These are phyloP conservation scores for Teleiodes luculella DNA, from an alignment of 2,888 invertebrate genomes.

Conservation along the genomic window DNA sequence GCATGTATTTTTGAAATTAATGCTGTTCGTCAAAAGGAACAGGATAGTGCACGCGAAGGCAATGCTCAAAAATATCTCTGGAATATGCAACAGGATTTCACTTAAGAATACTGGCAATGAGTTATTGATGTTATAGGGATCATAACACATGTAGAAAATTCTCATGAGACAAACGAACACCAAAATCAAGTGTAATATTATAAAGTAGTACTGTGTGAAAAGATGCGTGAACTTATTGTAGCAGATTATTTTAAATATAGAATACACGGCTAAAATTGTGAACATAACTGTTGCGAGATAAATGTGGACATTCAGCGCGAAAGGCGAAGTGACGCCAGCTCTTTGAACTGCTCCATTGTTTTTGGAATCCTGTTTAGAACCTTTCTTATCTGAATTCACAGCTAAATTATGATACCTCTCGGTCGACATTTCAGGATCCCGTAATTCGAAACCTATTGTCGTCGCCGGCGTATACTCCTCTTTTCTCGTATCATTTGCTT, in stretches of 20 bases:
- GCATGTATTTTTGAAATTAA: slow-evolving; percentile 84
- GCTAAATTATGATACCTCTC: slow-evolving; percentile 79
- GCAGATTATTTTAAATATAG: slow-evolving; percentile 90
- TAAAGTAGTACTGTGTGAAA: slow-evolving; percentile 91
- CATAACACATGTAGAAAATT: slow-evolving; percentile 92
- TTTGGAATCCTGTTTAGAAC: slow-evolving; percentile 62
- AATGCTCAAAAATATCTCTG: slow-evolving; percentile 92
- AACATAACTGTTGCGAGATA: slow-evolving; percentile 92
- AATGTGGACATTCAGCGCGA: slow-evolving; percentile 95
- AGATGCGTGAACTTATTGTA: slow-evolving; percentile 92
- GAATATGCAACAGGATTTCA: slow-evolving; percentile 89
- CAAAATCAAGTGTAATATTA: slow-evolving; percentile 89
- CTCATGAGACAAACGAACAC: slow-evolving; percentile 89
- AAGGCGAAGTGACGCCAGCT: slow-evolving; percentile 84
- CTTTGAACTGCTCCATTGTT: slow-evolving; percentile 61
- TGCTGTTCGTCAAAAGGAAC: slow-evolving; percentile 89
- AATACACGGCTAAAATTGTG: slow-evolving; percentile 89
- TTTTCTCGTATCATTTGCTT: slow-evolving; percentile 58
- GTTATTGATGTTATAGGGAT: slow-evolving; percentile 92
- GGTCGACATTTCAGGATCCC: slow-evolving; percentile 73
- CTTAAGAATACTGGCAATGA: slow-evolving; percentile 88
- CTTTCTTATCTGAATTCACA: slow-evolving; percentile 75
- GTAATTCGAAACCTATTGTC: slow-evolving; percentile 67
- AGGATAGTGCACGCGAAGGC: slow-evolving; percentile 92
- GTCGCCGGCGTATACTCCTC: slow-evolving; percentile 67